These are phyloP conservation scores for Apodemus speciosus DNA, from an alignment of 2,113 vertebrate species.

Conservation along the genomic window DNA sequence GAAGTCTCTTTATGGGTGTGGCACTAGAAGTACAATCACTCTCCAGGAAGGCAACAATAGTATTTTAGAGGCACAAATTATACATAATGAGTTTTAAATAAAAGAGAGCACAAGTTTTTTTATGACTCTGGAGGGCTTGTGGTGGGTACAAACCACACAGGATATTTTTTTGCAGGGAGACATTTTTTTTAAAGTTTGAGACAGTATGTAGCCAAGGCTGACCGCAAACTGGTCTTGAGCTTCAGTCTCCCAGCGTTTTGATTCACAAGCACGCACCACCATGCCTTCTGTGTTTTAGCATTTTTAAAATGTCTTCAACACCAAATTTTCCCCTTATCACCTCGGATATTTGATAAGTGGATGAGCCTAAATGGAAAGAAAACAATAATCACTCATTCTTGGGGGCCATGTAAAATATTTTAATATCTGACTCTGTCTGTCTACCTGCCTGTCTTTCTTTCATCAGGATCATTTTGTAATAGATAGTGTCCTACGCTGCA, in stretches of 20 bases:
- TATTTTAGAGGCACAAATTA: no score
- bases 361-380: conserved; percentile 6
- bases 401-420: neutral
- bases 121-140: no score
- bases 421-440: neutral
- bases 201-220: no score
- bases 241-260: no score
- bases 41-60: no score
- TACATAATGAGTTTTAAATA: no score
- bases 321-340: neutral
- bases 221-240: neutral
- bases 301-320: conserved; percentile 30
- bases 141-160: neutral
- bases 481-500: neutral
- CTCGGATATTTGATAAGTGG: neutral
- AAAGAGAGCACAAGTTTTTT: no score
- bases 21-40: no score
- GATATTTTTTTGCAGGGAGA: neutral
- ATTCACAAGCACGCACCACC: neutral
- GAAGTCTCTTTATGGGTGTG: no score
- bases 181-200: neutral
- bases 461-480: neutral
- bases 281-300: neutral
- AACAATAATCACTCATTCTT: conserved; percentile 20
- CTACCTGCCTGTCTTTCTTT: neutral